phyloP scores from a whole-genome alignment of 2,797 vertebrate genomes.

The Pogonophryne albipinna region DNA sequence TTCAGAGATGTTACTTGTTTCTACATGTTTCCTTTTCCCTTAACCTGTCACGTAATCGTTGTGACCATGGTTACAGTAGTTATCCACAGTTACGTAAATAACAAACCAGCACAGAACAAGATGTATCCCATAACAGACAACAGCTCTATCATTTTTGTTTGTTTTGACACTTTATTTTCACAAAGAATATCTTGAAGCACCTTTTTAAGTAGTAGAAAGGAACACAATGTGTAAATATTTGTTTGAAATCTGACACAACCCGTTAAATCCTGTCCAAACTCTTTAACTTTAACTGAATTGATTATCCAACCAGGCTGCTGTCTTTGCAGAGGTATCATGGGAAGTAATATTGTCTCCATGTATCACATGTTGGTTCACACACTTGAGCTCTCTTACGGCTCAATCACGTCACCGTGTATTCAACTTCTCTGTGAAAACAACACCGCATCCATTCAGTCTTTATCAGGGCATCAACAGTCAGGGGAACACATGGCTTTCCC shows the following conservation, averaged over 20 bases:
- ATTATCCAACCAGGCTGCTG: constrained; percentile 15
- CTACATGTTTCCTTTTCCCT: not conserved
- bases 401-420: constrained; percentile 54
- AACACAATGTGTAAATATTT: not conserved
- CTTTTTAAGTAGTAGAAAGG: not conserved
- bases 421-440: constrained; percentile 57
- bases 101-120: not conserved
- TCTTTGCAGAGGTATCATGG: constrained; percentile 41
- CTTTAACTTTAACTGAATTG: not conserved
- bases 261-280: no score
- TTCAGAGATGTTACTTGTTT: no score
- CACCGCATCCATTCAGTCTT: constrained; percentile 66
- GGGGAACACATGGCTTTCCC: constrained; percentile 62
- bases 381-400: constrained; percentile 29
- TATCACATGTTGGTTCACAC: constrained; percentile 62
- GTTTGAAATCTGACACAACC: no score
- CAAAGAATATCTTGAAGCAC: not conserved
- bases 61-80: constrained; percentile 2
- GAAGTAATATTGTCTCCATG: constrained; percentile 44
- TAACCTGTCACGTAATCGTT: not conserved
- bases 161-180: not conserved
- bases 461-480: constrained; percentile 65
- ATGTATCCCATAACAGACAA: not conserved
- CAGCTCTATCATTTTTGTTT: not conserved
- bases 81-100: not conserved